Conservation (phyloP, 2,113 vertebrate species). For the Burhinus oedicnemus region DNA sequence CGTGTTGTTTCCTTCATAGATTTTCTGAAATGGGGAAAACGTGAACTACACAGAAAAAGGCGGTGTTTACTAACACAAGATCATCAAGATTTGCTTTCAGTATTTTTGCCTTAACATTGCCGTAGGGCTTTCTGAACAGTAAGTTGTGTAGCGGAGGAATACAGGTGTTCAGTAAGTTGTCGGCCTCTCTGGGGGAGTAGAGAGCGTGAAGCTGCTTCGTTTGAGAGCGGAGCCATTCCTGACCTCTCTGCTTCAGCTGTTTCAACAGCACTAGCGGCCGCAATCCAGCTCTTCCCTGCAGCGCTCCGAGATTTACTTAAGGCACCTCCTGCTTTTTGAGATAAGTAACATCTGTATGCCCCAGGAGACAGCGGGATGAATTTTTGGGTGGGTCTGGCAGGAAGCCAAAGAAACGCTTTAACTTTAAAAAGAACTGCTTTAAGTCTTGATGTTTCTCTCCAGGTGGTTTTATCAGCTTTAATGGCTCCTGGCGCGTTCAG, state of each 20-base stretch:
- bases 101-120: neutral
- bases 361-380: neutral
- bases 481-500: conserved; percentile 97
- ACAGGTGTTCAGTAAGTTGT: neutral
- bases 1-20: neutral
- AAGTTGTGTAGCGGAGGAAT: neutral
- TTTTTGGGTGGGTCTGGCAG: neutral
- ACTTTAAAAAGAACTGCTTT: neutral
- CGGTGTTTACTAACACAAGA: neutral
- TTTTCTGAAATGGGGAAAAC: neutral
- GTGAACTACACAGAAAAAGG: neutral
- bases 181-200: neutral
- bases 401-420: neutral
- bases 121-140: neutral
- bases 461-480: conserved; percentile 99
- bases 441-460: conserved; percentile 28
- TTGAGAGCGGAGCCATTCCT: neutral
- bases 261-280: neutral
- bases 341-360: rapidly evolving
- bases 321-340: neutral
- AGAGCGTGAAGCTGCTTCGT: neutral
- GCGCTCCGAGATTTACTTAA: rapidly evolving
- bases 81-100: neutral
- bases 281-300: neutral
- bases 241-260: neutral